Evolutionary conservation across 2,113 vertebrate genomes (phyloP).

Genomic region (Neolamprologus devosi): DNA sequence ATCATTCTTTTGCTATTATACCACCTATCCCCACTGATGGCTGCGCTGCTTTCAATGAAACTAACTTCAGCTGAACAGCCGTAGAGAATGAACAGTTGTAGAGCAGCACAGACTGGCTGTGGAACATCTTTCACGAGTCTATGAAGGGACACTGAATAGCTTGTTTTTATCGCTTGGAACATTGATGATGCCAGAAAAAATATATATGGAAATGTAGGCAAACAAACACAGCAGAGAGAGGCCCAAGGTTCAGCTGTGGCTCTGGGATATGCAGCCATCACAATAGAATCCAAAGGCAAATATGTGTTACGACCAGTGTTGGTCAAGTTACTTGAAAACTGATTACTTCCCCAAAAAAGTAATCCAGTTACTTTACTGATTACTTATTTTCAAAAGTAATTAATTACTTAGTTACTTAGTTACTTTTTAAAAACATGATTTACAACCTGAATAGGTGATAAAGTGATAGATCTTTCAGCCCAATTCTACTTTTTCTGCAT

Average conservation of each 20-base stretch:
- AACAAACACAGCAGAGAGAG: neutral
- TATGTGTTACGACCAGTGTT: neutral
- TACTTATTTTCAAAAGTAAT: too few relatives aligned
- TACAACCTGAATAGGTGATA: too few relatives aligned
- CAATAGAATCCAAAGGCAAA: neutral
- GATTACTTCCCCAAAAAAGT: rapidly evolving
- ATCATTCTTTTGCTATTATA: neutral
- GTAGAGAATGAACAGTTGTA: neutral
- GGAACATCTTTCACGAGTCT: neutral
- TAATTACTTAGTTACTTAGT: too few relatives aligned
- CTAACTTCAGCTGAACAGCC: neutral
- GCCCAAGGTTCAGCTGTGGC: neutral
- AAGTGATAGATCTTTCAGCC: rapidly evolving
- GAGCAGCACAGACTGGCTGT: neutral
- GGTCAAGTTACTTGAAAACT: too few relatives aligned
- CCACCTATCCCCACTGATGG: neutral
- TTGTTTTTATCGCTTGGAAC: neutral
- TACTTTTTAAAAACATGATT: rapidly evolving
- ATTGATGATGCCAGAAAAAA: neutral
- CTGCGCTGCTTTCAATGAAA: neutral
- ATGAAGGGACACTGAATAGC: rapidly evolving
- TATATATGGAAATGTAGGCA: neutral
- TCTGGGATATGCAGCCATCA: neutral
- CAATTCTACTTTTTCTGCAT: rapidly evolving
- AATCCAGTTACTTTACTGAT: too few relatives aligned